These are phyloP conservation scores for Sarcoramphus papa DNA, from an alignment of 2,797 vertebrate species.

Conservation along the genomic window DNA sequence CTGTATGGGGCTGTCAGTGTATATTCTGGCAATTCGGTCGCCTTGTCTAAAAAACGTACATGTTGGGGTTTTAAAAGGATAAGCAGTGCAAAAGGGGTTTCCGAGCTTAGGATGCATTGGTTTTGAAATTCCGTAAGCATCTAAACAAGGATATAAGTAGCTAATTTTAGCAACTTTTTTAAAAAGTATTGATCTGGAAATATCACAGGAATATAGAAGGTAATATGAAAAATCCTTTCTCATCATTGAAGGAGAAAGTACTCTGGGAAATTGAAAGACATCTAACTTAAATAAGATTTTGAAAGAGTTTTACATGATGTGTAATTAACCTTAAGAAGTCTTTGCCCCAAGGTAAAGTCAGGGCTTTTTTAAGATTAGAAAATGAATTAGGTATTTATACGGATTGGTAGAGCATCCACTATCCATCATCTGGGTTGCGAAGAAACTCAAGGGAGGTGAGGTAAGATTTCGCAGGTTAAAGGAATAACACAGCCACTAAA, in stretches of 20 bases:
- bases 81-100: neutral
- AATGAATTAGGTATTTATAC: constrained; percentile 43
- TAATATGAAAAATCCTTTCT: neutral
- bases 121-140: neutral
- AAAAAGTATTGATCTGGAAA: neutral
- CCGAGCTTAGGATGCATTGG: neutral
- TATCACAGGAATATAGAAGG: neutral
- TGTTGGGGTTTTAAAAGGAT: neutral
- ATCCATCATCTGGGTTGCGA: constrained; percentile 12
- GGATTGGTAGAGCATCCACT: neutral
- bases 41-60: neutral
- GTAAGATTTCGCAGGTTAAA: neutral
- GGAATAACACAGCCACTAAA: neutral
- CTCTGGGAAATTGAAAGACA: constrained; percentile 29
- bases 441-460: neutral
- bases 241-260: neutral
- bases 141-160: neutral
- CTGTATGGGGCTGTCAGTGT: neutral
- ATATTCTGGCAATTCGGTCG: neutral
- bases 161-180: neutral
- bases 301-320: constrained; percentile 39
- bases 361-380: constrained; percentile 45
- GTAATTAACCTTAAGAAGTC: constrained; percentile 61
- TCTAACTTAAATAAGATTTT: constrained; percentile 52
- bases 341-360: constrained; percentile 48